phyloP scores from a whole-genome alignment of 2,113 vertebrate species.

The Anoplopoma fimbria region DNA sequence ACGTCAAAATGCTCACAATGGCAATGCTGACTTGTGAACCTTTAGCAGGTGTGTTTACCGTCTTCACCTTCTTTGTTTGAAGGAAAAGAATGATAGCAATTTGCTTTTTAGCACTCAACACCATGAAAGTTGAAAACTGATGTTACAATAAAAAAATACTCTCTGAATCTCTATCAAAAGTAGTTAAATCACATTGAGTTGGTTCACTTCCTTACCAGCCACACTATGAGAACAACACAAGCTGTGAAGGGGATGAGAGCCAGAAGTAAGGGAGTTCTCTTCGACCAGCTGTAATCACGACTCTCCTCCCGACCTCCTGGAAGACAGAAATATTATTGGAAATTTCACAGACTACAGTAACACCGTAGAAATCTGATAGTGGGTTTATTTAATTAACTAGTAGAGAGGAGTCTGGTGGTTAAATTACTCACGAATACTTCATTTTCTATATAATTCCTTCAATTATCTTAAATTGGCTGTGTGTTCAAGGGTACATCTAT shows the following conservation, averaged over 20 bases:
- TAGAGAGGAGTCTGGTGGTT: neutral
- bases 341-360: constrained; percentile 24
- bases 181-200: too few relatives aligned
- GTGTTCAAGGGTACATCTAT: constrained; percentile 11
- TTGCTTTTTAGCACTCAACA: neutral
- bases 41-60: neutral
- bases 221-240: constrained; percentile 65
- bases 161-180: neutral
- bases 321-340: constrained; percentile 38
- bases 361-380: constrained; percentile 38
- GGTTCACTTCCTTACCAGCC: constrained; percentile 64
- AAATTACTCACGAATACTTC: neutral
- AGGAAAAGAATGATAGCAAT: neutral
- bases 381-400: constrained; percentile 12
- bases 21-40: neutral
- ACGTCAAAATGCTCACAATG: neutral
- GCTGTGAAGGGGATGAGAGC: constrained; percentile 68
- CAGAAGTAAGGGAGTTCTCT: constrained; percentile 65
- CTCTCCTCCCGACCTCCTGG: constrained; percentile 64
- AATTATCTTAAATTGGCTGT: neutral
- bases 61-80: neutral
- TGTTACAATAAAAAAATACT: neutral
- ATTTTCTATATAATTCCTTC: neutral
- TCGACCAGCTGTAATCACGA: constrained; percentile 55
- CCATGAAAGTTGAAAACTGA: neutral